These are phyloP conservation scores for Erpobdella octoculata DNA, from an alignment of 2,888 invertebrate genomes.

Conservation along the genomic window DNA sequence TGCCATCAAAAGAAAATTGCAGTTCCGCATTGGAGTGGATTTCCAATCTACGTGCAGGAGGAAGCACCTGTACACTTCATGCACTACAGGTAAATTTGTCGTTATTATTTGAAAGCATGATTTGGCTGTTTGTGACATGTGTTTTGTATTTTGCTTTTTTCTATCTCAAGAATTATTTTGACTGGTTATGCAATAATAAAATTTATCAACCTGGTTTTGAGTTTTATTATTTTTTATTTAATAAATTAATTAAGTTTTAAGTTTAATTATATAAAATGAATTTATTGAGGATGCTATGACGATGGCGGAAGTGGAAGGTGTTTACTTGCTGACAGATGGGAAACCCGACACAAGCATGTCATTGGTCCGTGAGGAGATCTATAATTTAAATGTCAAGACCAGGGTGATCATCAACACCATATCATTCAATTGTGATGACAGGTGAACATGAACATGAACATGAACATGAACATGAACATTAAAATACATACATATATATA, in stretches of 20 bases:
- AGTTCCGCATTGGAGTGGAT: conserved; percentile 50
- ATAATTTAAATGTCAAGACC: conserved; percentile 45
- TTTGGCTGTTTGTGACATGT: too few species aligned
- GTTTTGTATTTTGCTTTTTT: too few species aligned
- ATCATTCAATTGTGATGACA: conserved; percentile 52
- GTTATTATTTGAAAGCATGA: too few species aligned
- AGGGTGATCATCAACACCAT: conserved; percentile 49
- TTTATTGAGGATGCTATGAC: conserved; percentile 48
- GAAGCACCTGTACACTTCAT: conserved; percentile 52
- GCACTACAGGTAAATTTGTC: conserved; percentile 46
- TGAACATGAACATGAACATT: not conserved
- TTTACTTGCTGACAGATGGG: conserved; percentile 53
- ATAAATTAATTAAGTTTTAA: too few species aligned
- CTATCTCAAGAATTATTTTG: too few species aligned
- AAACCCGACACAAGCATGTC: conserved; percentile 53
- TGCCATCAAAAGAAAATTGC: conserved; percentile 48
- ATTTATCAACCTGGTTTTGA: too few species aligned
- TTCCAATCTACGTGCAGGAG: conserved; percentile 45
- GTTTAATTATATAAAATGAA: too few species aligned
- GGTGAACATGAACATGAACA: conserved; percentile 37
- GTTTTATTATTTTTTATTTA: too few species aligned
- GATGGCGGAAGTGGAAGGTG: conserved; percentile 47
- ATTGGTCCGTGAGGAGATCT: conserved; percentile 47
- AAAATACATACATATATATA: not conserved
- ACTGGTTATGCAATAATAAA: too few species aligned